Evolutionary conservation across 2,113 vertebrate genomes (phyloP), one percentile per base, ranked within the genome.

Genomic region (Poeciliopsis occidentalis): DNA sequence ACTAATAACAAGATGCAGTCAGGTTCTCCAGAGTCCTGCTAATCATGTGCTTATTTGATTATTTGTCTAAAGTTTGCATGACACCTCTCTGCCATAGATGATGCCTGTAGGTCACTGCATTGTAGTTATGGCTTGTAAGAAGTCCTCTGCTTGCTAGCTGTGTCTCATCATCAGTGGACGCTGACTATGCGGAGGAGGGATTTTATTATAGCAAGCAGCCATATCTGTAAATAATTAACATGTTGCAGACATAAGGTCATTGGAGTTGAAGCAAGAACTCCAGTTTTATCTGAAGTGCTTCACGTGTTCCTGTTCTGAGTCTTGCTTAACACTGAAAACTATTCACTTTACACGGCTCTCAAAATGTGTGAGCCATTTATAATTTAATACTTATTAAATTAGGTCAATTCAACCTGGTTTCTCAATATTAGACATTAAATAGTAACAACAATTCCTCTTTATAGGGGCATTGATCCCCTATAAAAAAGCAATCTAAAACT

Each of bases 191-290:
- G 13, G 64, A 37, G 67, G 37, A 31, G 26, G 17, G 63, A 12
- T 27, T 57, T 57, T 74, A 24, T 68, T 81, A 67, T 65, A 57
- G 5, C 22, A 57, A 57, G 51, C 51, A 57, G 22, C 51, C 54
- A 68, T 54, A 27, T 15, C 60, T 24, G 31, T 87, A 31, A 86
- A 85, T 81, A 78, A 87, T 87, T 79, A 73, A 85, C 74, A 51
- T 17, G 32, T 79, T 64, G 57, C 68, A 30, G 79, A 44, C 65
- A 73, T 78, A 80, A 84, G 69, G 69, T 79, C 72, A 65, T 73
- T 5, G 24, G 31, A 81, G 75, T 81, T 69, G 44, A 67, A 78
- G 69, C 70, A 70, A 71, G 17, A 65, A 57, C 76, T 72, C 17
- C 47, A 1, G 78, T 54, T 61, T 79, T 80, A 74, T 57, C 51